Percentiles rank a stretch among this genome's conserved stretches.
These are phyloP conservation scores for Choristoneura rosaceana DNA, from an alignment of 2,888 invertebrate genomes.

Conservation along the genomic window DNA sequence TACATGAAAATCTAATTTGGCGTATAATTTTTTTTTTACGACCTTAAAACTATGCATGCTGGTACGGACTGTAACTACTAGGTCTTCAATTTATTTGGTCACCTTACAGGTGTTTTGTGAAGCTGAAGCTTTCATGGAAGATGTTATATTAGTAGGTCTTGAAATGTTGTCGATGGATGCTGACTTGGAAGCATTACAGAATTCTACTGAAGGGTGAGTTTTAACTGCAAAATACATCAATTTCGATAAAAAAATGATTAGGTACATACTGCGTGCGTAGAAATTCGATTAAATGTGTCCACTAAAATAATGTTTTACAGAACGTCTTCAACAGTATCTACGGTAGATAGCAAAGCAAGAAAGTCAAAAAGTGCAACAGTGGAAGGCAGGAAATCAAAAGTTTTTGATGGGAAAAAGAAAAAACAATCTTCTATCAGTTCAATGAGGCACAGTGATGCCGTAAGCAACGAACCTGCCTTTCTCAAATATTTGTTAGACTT, in stretches of 20 bases:
- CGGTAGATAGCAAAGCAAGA: slow-evolving; percentile 56
- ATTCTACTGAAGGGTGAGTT: slow-evolving; percentile 56
- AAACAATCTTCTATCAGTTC: slow-evolving; percentile 60
- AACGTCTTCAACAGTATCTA: slow-evolving; percentile 61
- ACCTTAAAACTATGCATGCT: background rate
- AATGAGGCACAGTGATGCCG: slow-evolving; percentile 57
- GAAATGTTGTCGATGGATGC: slow-evolving; percentile 78
- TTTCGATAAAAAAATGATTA: background rate
- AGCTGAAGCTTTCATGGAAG: slow-evolving; percentile 79
- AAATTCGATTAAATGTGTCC: background rate
- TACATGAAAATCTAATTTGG: background rate
- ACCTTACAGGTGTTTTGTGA: slow-evolving; percentile 69
- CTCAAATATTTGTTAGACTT: slow-evolving; percentile 76
- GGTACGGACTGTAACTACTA: background rate
- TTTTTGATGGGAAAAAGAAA: slow-evolving; percentile 58
- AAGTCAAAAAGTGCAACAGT: background rate
- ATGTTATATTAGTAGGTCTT: slow-evolving; percentile 72
- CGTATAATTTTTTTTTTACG: background rate
- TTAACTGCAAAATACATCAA: background rate
- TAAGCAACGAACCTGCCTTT: slow-evolving; percentile 57
- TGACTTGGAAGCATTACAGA: slow-evolving; percentile 65
- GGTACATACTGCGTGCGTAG: background rate
- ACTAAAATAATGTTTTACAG: slow-evolving; percentile 46
- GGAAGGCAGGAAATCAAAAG: slow-evolving; percentile 60
- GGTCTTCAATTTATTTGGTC: slow-evolving; percentile 13